Evolutionary conservation across 1,140 invertebrate species (phyloP).

Genomic region (Lethrus apterus): DNA sequence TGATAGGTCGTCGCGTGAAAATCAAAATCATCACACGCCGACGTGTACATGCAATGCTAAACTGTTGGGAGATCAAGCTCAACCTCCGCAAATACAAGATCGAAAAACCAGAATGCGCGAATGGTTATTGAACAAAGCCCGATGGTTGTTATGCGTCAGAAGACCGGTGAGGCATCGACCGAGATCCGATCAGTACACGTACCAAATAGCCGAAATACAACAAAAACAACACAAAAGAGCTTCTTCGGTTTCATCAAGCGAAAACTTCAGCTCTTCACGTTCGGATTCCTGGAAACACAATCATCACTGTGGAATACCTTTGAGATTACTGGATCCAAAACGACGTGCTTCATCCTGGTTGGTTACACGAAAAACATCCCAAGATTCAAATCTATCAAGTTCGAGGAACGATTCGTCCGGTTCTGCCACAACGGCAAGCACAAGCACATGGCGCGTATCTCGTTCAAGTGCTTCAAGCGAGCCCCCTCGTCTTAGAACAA

Average conservation of each 20-base stretch:
- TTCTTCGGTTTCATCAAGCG: slow-evolving; percentile 78
- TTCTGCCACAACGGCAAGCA: slow-evolving; percentile 75
- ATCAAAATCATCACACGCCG: slow-evolving; percentile 48
- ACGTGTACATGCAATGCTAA: slow-evolving; percentile 65
- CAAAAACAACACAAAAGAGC: slow-evolving; percentile 67
- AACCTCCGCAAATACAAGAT: slow-evolving; percentile 28
- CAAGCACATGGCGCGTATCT: slow-evolving; percentile 76
- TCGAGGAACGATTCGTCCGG: slow-evolving; percentile 84
- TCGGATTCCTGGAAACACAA: slow-evolving; percentile 76
- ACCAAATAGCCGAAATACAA: slow-evolving; percentile 72
- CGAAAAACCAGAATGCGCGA: slow-evolving; percentile 35
- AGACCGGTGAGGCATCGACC: slow-evolving; percentile 34
- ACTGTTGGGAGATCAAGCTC: slow-evolving; percentile 40
- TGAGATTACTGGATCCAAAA: slow-evolving; percentile 65
- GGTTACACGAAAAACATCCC: slow-evolving; percentile 79
- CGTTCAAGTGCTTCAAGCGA: slow-evolving; percentile 60
- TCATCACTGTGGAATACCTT: slow-evolving; percentile 66
- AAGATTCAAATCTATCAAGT: slow-evolving; percentile 81
- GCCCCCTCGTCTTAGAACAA: slow-evolving; percentile 36
- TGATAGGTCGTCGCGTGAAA: slow-evolving; percentile 68
- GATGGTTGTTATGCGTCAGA: slow-evolving; percentile 41
- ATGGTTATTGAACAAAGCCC: slow-evolving; percentile 46
- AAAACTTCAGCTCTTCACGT: slow-evolving; percentile 74
- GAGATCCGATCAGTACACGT: slow-evolving; percentile 63
- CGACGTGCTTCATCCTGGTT: slow-evolving; percentile 76